These are phyloP conservation scores for Lithophane semibrunnea DNA, from an alignment of 2,888 invertebrate genomes.

Conservation along the genomic window DNA sequence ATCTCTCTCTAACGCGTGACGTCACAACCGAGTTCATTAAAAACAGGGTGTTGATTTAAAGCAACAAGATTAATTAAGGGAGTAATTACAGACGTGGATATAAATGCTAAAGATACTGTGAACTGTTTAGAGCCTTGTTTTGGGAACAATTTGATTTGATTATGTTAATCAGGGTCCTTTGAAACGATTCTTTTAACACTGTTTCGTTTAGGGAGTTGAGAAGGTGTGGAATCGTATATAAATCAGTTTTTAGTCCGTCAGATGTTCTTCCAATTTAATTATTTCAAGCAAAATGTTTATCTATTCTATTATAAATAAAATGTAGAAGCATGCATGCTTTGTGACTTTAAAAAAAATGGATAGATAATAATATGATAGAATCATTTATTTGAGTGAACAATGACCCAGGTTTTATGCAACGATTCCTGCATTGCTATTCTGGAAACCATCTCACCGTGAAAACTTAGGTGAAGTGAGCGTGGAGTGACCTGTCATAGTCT, in stretches of 20 bases:
- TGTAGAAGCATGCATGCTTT: not conserved
- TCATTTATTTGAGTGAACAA: not conserved
- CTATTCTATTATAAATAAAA: not conserved
- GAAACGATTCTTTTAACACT: constrained; percentile 16
- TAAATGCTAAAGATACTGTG: constrained; percentile 49
- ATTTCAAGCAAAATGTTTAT: not conserved
- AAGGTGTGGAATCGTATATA: constrained; percentile 12
- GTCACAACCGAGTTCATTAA: constrained; percentile 61
- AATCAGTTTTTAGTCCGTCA: not conserved
- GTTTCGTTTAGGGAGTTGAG: constrained; percentile 6
- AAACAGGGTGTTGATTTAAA: constrained; percentile 69
- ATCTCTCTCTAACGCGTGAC: constrained; percentile 33
- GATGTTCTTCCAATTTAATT: not conserved
- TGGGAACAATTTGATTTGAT: constrained; percentile 49
- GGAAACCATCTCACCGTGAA: no score
- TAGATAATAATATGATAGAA: not conserved
- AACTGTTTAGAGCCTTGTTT: constrained; percentile 37
- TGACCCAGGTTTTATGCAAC: not conserved
- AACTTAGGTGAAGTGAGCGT: no score
- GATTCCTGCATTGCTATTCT: no score
- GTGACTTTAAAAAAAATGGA: not conserved
- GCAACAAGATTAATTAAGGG: constrained; percentile 58
- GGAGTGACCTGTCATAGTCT: no score
- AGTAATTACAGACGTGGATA: constrained; percentile 64
- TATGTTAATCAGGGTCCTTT: constrained; percentile 34